Base-by-base conservation (phyloP, 1,140 invertebrate genomes). In the Caenorhabditis latens region DNA sequence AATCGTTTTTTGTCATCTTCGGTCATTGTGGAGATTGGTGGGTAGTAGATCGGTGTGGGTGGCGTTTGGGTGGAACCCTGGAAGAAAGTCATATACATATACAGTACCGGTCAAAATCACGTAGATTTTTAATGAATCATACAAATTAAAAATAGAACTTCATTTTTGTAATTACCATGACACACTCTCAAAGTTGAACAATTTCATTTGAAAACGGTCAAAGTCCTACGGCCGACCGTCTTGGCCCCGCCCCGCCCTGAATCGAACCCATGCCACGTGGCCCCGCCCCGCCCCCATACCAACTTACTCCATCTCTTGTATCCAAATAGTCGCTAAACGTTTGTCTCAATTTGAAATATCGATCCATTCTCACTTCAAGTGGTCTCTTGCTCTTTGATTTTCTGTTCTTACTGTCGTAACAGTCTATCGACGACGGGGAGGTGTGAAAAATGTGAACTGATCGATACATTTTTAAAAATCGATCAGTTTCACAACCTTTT, bases 301-400 rank as follows among this genome's bases (percentile, higher is more conserved):
- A 43, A 24, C 71, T 79, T 9, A 79, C 71, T 19, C 7, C 32
- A 14, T 7, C 13, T 21, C 42, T 79, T 3, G 5, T 50, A 50
- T 79, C 71, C 71, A 79, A 79, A 79, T 79, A 79, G 19, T 79
- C 71, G n/a, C 46, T 21, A 19, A 50, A 79, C n/a, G 9, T 50
- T 24, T 79, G 71, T 42, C 71, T 43, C 19, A 79, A 42, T 24
- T 79, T 79, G 46, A 79, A 79, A 50, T 79, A 21, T 79, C 71
- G 40, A 79, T 79, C 71, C 71, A 79, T 79, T 46, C 42, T 43
- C 11, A 14, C 13, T 14, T 67, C 58, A 7, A n/a, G 9, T 32
- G 6, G 9, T n/a, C n/a, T 63, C 24, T 2, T 7, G 0, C 7
- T 63, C 32, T 63, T 24, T 7, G 4, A 1, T 63, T 8, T 24